Conservation (phyloP, 2,113 vertebrate species). For the Numenius arquata region DNA sequence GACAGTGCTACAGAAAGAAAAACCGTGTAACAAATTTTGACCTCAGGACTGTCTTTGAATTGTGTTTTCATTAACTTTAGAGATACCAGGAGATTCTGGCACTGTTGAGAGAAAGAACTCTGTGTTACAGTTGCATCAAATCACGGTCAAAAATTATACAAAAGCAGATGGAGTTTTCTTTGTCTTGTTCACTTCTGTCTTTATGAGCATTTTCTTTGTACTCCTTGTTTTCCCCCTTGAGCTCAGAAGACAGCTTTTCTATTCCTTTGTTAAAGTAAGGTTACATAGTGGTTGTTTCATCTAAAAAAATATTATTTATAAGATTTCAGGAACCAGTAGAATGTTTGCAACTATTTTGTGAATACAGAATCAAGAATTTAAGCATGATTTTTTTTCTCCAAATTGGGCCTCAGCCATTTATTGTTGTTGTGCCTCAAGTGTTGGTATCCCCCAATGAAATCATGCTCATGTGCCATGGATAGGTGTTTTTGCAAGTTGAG, state of each 20-base stretch:
- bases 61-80: conserved; percentile 36
- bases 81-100: background rate
- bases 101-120: background rate
- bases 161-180: background rate
- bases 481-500: background rate
- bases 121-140: background rate
- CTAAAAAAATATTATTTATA: background rate
- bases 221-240: background rate
- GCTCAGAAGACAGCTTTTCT: background rate
- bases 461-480: background rate
- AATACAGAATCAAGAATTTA: background rate
- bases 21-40: background rate
- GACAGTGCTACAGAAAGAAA: background rate
- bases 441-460: background rate
- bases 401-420: background rate
- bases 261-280: background rate
- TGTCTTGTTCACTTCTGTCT: background rate
- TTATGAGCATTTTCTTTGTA: background rate
- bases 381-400: background rate
- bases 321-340: background rate
- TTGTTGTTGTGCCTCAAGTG: background rate
- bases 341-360: background rate
- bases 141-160: background rate
- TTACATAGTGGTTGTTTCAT: background rate
- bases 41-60: conserved; percentile 17